Evolutionary conservation across 2,113 vertebrate species (phyloP).

Genomic region (Vireo altiloquus): DNA sequence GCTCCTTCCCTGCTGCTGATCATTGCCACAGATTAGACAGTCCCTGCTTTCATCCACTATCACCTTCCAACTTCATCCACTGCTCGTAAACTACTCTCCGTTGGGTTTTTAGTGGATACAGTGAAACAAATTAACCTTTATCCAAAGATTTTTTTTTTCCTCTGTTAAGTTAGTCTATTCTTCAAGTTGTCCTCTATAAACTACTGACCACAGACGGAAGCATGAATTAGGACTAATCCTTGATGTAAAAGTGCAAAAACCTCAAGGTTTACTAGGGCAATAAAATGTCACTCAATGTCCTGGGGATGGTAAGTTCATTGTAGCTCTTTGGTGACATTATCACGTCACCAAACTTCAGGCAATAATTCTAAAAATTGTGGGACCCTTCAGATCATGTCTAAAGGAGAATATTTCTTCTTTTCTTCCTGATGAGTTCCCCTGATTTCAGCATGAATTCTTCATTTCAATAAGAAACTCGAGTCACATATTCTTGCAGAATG

Average conservation of each 20-base stretch:
- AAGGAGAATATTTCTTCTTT: background rate
- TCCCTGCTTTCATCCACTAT: background rate
- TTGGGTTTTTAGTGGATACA: background rate
- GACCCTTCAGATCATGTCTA: background rate
- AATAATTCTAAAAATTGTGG: background rate
- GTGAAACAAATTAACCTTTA: background rate
- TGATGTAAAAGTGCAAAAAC: background rate
- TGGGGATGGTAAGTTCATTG: background rate
- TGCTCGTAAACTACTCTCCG: background rate
- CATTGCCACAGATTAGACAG: background rate
- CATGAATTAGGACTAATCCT: background rate
- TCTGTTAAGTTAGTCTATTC: background rate
- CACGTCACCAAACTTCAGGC: background rate
- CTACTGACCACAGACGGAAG: background rate
- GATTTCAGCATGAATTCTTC: background rate
- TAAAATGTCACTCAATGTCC: background rate
- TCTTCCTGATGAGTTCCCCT: background rate
- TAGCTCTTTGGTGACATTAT: background rate
- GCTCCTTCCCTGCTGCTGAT: background rate
- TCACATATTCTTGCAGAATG: background rate
- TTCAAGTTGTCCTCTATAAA: background rate
- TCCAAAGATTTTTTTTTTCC: background rate
- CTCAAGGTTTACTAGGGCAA: background rate
- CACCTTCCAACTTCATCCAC: background rate
- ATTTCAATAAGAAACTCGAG: background rate